Evolutionary conservation across 1,140 invertebrate species (phyloP).

Genomic region (Heliconius himera): DNA sequence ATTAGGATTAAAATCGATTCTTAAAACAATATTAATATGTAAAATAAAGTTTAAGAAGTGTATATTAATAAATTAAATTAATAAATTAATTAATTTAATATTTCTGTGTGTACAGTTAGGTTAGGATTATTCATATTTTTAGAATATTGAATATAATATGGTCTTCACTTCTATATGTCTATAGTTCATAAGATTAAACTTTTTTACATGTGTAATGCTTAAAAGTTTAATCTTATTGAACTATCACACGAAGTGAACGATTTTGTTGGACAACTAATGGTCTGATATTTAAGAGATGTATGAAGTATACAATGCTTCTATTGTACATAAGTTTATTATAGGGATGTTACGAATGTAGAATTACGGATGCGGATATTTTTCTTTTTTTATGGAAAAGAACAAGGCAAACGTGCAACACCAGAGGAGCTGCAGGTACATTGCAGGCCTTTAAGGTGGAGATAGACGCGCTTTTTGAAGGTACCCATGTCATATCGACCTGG

Average conservation of each 20-base stretch:
- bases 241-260: background rate
- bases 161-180: too few relatives aligned
- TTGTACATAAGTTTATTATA: background rate
- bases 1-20: background rate
- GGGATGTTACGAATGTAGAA: background rate
- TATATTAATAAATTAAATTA: background rate
- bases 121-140: background rate
- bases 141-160: background rate
- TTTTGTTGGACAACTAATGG: background rate
- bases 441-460: too few relatives aligned
- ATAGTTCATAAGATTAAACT: background rate
- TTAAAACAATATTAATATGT: too few relatives aligned
- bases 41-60: background rate
- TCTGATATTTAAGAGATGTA: background rate
- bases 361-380: background rate
- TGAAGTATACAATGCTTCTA: conserved; percentile 6
- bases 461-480: too few relatives aligned
- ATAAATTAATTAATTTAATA: background rate
- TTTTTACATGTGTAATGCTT: background rate
- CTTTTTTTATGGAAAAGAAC: too few relatives aligned
- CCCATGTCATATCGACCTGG: too few relatives aligned
- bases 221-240: background rate
- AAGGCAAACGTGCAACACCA: too few relatives aligned
- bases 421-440: too few relatives aligned
- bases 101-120: background rate